Conservation (phyloP, 2,888 invertebrate species). For the Drosophila diplacantha region DNA sequence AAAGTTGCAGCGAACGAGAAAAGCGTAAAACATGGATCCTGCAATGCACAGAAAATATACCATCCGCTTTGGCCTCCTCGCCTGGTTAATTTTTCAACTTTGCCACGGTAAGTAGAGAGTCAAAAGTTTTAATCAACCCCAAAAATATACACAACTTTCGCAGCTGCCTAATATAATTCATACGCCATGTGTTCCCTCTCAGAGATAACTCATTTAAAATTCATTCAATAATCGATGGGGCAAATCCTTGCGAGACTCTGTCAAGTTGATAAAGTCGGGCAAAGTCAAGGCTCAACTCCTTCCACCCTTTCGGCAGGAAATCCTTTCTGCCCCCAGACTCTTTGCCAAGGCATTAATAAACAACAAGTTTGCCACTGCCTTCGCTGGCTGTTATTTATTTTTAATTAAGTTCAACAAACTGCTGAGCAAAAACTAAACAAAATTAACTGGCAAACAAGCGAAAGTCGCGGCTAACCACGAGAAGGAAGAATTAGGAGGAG, state of each 20-base stretch:
- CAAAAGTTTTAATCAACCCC: constrained; percentile 19
- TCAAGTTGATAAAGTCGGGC: constrained; percentile 29
- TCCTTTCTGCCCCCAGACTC: constrained; percentile 41
- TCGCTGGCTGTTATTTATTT: constrained; percentile 59
- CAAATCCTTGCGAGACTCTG: background rate
- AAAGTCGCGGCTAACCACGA: constrained; percentile 32
- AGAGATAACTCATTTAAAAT: constrained; percentile 30
- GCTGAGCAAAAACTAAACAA: constrained; percentile 65
- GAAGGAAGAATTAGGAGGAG: constrained; percentile 1
- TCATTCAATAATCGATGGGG: constrained; percentile 37
- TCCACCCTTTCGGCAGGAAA: constrained; percentile 20
- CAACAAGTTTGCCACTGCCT: constrained; percentile 49
- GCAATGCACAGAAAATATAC: constrained; percentile 36
- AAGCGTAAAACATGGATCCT: constrained; percentile 26
- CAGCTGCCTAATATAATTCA: constrained; percentile 12
- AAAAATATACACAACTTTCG: constrained; percentile 11
- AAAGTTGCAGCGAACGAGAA: constrained; percentile 48
- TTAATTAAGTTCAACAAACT: constrained; percentile 71
- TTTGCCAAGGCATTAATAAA: constrained; percentile 56
- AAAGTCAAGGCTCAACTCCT: constrained; percentile 32
- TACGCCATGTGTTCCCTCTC: constrained; percentile 17
- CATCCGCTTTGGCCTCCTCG: constrained; percentile 32
- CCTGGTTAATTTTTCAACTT: constrained; percentile 33
- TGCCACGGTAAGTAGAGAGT: constrained; percentile 26
- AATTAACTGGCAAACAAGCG: constrained; percentile 47